These are phyloP conservation scores for Calcarius ornatus DNA, from an alignment of 2,113 vertebrate species.

Conservation along the genomic window DNA sequence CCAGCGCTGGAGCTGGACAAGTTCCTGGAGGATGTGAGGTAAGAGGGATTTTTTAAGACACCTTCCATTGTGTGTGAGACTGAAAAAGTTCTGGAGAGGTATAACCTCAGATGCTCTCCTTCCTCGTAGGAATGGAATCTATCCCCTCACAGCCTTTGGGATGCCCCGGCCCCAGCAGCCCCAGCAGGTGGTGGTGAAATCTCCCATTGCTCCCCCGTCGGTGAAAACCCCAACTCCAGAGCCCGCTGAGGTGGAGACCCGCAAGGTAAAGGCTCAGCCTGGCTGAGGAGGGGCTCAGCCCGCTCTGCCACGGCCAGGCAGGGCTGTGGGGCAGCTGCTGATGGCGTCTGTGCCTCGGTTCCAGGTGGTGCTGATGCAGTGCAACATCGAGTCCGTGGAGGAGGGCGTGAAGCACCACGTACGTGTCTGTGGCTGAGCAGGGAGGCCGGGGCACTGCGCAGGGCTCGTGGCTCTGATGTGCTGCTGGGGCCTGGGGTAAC, in stretches of 20 bases:
- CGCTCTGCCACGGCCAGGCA: accelerated
- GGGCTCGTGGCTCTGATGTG: neutral
- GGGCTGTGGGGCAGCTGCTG: neutral
- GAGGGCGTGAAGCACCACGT: slow-evolving; percentile 95
- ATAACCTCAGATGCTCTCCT: neutral
- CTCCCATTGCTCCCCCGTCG: slow-evolving; percentile 91
- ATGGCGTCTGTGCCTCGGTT: neutral
- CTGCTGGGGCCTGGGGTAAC: neutral
- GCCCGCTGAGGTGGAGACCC: slow-evolving; percentile 92
- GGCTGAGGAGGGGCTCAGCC: neutral
- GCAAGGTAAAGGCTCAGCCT: slow-evolving; percentile 80
- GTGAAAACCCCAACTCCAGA: slow-evolving; percentile 96
- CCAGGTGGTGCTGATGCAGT: slow-evolving; percentile 98
- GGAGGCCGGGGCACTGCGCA: accelerated
- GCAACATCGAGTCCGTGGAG: slow-evolving; percentile 95
- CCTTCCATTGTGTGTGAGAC: neutral
- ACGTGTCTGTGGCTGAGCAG: slow-evolving; percentile 10
- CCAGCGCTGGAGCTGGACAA: slow-evolving; percentile 96
- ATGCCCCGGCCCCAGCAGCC: slow-evolving; percentile 92
- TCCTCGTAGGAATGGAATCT: slow-evolving; percentile 90
- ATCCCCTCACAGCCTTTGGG: slow-evolving; percentile 93
- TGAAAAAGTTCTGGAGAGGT: neutral
- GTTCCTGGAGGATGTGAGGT: slow-evolving; percentile 98
- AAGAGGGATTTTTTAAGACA: neutral
- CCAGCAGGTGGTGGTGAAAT: slow-evolving; percentile 93